Evolutionary conservation across 2,113 vertebrate species (phyloP).

Genomic region (Micronycteris hirsuta): DNA sequence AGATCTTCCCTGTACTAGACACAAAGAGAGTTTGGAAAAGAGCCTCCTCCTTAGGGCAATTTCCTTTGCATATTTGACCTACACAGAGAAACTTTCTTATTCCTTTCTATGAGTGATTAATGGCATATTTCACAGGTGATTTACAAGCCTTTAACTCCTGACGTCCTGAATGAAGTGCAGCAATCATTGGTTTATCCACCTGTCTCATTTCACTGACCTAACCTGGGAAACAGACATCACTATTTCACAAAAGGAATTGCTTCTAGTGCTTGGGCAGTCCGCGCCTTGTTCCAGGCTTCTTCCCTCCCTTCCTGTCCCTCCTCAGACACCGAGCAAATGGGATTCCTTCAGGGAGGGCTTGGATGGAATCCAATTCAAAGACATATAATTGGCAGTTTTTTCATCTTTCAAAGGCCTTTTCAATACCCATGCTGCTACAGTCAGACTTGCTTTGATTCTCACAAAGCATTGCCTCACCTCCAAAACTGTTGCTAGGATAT

Average conservation of each 20-base stretch:
- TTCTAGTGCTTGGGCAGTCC: not conserved
- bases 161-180: not conserved
- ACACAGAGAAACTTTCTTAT: not conserved
- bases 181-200: constrained; percentile 21
- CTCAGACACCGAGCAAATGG: constrained; percentile 46
- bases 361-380: constrained; percentile 68
- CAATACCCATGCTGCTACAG: constrained; percentile 57
- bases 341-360: constrained; percentile 63
- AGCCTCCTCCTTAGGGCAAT: not conserved
- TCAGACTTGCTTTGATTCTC: constrained; percentile 71
- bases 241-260: constrained; percentile 11
- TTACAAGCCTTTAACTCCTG: not conserved
- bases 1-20: not conserved
- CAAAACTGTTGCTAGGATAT: constrained; percentile 75
- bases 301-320: not conserved
- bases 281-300: not conserved
- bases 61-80: constrained; percentile 21
- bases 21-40: not conserved
- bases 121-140: constrained; percentile 16
- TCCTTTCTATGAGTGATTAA: constrained; percentile 24
- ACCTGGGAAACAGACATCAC: constrained; percentile 30
- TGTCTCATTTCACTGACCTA: constrained; percentile 8
- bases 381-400: constrained; percentile 71
- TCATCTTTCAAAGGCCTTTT: constrained; percentile 73
- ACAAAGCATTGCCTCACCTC: constrained; percentile 71